Base-by-base conservation (phyloP, 1,140 invertebrate species). In the Drusus annulatus region DNA sequence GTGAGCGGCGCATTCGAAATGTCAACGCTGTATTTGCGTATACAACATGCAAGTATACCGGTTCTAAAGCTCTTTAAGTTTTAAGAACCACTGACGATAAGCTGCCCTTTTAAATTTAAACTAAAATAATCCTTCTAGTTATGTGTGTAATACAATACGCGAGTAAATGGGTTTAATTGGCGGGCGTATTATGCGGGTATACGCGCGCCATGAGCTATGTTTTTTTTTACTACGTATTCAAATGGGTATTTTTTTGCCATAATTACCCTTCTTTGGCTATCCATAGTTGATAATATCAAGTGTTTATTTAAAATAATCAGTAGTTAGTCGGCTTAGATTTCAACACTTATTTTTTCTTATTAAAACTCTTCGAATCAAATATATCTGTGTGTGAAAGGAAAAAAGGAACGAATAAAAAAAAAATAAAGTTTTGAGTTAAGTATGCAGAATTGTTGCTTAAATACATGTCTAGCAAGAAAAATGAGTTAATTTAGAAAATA, bases 101-200 rank as follows among this genome's bases (percentile, higher is more conserved):
- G 65, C 15, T 23, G 23, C 65, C 65, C 65, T 69, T 69, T 36
- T 69, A 19, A 69, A 45, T 69, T 51, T 36, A 69, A 51, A 69
- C 65, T 69, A 69, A 69, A 69, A 69, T 69, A 69, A 69, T 69
- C 65, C 65, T 69, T 69, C 65, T 69, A 19, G 65, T 17, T 19
- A 50, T 17, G 51, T 69, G 79, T 76, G 79, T 76, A 80, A 80
- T 52, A 80, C 79, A 80, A 80, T 80, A 80, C 79, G 16, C 58
- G 56, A 50, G 62, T 65, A 79, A 62, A 62, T 19, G 62, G 21
- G 50, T 81, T 81, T 81, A 81, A 81, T 81, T 81, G 80, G 63
- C 75, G 10, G 19, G 5, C 74, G 75, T 17, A 71, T 52, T 56
- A 81, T 81, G 80, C 80, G 80, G 80, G 80, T 60, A 77, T 51